Percentiles rank a stretch among this genome's conserved stretches.
Conservation (phyloP, 2,113 vertebrate species). For the Mustela lutreola region DNA sequence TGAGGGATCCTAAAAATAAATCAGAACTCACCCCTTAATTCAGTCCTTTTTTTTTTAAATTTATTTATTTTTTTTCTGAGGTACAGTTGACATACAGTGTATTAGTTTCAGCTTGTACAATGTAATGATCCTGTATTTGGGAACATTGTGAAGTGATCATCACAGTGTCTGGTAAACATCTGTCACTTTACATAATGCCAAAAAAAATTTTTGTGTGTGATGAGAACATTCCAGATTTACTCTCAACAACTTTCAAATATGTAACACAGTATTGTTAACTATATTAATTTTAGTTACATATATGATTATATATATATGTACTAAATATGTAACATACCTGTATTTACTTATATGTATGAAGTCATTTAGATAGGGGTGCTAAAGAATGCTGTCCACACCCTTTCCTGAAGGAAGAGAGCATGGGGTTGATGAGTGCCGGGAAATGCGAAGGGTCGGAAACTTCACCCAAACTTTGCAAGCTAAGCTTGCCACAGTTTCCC, state of each 20-base stretch:
- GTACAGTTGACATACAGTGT: not conserved
- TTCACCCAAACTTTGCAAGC: not conserved
- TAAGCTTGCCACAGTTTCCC: not conserved
- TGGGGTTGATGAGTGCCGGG: not conserved
- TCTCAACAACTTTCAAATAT: not conserved
- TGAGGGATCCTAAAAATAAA: not conserved
- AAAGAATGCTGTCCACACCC: not conserved
- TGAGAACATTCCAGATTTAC: not conserved
- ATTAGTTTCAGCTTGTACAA: not conserved
- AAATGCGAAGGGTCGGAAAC: not conserved
- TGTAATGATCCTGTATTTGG: not conserved
- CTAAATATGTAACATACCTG: not conserved
- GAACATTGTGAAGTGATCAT: not conserved
- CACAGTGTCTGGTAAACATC: not conserved
- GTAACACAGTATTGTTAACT: not conserved
- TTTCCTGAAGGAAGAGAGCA: not conserved
- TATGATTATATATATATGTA: not conserved
- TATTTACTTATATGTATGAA: not conserved
- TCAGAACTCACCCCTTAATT: not conserved
- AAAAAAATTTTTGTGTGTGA: not conserved
- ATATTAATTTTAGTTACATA: not conserved
- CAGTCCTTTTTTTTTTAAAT: not conserved
- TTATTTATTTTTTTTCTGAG: not conserved
- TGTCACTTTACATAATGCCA: not conserved
- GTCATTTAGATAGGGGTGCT: not conserved